Evolutionary conservation across 2,888 invertebrate species (phyloP).

Genomic region (Platynereis dumerilii): DNA sequence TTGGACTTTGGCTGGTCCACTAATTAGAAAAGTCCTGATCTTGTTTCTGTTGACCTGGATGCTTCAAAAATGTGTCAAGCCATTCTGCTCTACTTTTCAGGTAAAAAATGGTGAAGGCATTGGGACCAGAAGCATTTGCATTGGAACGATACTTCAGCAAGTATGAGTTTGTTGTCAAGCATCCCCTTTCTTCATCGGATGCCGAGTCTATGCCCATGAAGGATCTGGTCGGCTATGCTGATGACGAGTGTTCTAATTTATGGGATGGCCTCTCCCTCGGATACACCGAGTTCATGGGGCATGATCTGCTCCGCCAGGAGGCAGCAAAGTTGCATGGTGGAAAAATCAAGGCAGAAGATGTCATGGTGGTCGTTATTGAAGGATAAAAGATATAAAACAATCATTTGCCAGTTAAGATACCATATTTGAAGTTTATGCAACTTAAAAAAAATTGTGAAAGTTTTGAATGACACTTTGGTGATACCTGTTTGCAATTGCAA

Average conservation of each 20-base stretch:
- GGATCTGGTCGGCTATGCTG: constrained; percentile 33
- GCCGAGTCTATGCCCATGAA: constrained; percentile 31
- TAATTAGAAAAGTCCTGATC: no score
- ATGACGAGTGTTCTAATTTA: constrained; percentile 25
- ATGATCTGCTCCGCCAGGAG: constrained; percentile 30
- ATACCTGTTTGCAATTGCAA: no score
- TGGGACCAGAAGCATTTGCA: constrained; percentile 22
- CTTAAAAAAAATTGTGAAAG: no score
- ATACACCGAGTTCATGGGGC: constrained; percentile 37
- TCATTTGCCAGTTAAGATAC: no score
- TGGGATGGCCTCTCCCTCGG: constrained; percentile 32
- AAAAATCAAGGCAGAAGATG: constrained; percentile 21
- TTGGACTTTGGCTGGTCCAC: no score
- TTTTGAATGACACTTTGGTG: no score
- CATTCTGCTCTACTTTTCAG: no score
- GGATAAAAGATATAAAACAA: no score
- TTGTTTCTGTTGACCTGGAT: no score
- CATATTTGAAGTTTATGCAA: no score
- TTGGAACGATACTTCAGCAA: constrained; percentile 35
- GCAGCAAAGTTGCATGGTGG: constrained; percentile 25
- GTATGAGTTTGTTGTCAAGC: constrained; percentile 31
- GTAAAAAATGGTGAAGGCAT: no score
- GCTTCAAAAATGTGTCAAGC: no score
- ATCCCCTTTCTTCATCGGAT: constrained; percentile 36
- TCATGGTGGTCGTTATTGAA: constrained; percentile 26